Percentiles rank a stretch among this genome's conserved stretches.
These are phyloP conservation scores for Podarcis cretensis DNA, from an alignment of 2,113 vertebrate species.

Conservation along the genomic window DNA sequence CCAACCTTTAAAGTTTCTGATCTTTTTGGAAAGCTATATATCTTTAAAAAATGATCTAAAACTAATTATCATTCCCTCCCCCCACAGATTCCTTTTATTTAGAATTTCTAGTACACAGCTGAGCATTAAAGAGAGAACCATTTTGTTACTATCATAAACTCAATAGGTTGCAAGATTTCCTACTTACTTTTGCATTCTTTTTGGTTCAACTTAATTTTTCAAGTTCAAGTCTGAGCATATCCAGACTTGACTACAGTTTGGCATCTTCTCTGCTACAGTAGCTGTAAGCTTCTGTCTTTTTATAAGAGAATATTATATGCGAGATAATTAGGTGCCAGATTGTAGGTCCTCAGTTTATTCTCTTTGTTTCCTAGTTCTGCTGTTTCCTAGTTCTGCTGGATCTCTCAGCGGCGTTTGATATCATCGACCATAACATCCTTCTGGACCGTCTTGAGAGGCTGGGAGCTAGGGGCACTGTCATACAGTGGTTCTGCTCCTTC, in stretches of 20 bases:
- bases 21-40: not conserved
- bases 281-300: not conserved
- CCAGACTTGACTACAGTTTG: not conserved
- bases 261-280: not conserved
- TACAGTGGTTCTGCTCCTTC: too few species aligned
- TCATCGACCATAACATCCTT: too few species aligned
- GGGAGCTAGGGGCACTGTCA: too few species aligned
- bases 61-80: not conserved
- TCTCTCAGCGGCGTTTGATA: too few species aligned
- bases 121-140: not conserved
- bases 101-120: not conserved
- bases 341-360: not conserved
- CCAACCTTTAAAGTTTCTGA: not conserved
- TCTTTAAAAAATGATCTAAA: not conserved
- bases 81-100: not conserved
- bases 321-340: constrained; percentile 1
- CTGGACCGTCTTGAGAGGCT: too few species aligned
- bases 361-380: too few species aligned
- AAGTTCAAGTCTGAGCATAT: not conserved
- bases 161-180: not conserved
- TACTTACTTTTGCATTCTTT: not conserved
- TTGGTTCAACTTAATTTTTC: constrained; percentile 11
- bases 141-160: not conserved
- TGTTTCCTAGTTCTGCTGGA: too few species aligned
- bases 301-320: not conserved